phyloP scores from a whole-genome alignment of 2,113 vertebrate genomes.

The Bombycilla garrulus region DNA sequence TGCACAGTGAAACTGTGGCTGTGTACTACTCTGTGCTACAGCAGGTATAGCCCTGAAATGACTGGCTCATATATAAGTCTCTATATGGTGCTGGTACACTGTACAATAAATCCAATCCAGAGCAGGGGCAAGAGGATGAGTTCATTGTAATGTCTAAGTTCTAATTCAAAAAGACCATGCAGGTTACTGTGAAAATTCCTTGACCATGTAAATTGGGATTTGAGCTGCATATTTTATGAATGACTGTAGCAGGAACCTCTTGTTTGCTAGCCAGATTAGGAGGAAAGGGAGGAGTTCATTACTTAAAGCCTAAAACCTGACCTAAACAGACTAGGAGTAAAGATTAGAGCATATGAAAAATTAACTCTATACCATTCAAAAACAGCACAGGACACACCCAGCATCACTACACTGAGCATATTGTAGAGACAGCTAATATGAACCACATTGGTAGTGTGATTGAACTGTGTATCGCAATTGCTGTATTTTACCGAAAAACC shows the following conservation, averaged over 20 bases:
- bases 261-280: neutral
- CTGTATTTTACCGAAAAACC: accelerated
- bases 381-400: neutral
- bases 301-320: neutral
- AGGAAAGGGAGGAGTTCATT: neutral
- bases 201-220: neutral
- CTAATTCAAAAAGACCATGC: neutral
- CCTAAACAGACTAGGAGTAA: neutral
- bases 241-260: neutral
- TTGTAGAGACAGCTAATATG: neutral
- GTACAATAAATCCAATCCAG: neutral
- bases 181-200: neutral
- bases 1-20: neutral
- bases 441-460: no score
- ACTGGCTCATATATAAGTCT: neutral
- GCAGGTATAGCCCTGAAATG: neutral
- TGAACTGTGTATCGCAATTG: neutral
- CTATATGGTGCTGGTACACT: neutral
- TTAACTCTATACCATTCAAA: neutral
- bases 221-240: neutral
- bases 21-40: neutral
- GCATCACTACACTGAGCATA: neutral
- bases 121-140: neutral
- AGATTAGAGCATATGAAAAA: neutral
- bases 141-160: neutral